These are phyloP conservation scores for Metopolophium dirhodum DNA, from an alignment of 1,140 invertebrate species.

Conservation along the genomic window DNA sequence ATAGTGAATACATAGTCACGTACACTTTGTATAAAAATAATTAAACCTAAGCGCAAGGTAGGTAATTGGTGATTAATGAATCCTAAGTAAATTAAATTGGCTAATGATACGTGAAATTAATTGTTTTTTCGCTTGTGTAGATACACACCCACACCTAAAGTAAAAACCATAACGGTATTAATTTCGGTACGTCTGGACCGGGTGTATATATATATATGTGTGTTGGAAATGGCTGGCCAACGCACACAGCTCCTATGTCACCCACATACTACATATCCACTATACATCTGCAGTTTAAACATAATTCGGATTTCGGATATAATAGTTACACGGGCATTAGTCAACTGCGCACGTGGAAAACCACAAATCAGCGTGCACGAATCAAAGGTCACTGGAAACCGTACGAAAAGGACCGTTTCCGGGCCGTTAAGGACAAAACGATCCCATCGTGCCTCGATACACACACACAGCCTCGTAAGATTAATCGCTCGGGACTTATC, in stretches of 20 bases:
- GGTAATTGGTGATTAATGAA: background rate
- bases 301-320: slow-evolving; percentile 47
- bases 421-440: slow-evolving; percentile 49
- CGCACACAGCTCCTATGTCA: background rate
- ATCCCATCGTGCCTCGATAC: slow-evolving; percentile 24
- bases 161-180: background rate
- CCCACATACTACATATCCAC: background rate
- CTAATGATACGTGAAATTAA: slow-evolving; percentile 33
- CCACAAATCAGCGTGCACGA: slow-evolving; percentile 42
- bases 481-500: slow-evolving; percentile 48
- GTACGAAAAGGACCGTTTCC: slow-evolving; percentile 42
- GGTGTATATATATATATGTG: too few species aligned
- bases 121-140: background rate
- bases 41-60: background rate
- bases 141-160: background rate
- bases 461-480: slow-evolving; percentile 21
- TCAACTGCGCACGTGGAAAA: slow-evolving; percentile 49
- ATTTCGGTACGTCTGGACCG: background rate
- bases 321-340: slow-evolving; percentile 33
- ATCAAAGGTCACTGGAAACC: slow-evolving; percentile 38
- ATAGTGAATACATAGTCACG: background rate
- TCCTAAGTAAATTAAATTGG: slow-evolving; percentile 25
- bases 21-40: background rate
- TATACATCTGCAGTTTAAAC: background rate
- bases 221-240: background rate